Percentiles rank a stretch among this genome's conserved stretches.
These are phyloP conservation scores for Andricus curvator DNA, from an alignment of 2,888 invertebrate species.

Conservation along the genomic window DNA sequence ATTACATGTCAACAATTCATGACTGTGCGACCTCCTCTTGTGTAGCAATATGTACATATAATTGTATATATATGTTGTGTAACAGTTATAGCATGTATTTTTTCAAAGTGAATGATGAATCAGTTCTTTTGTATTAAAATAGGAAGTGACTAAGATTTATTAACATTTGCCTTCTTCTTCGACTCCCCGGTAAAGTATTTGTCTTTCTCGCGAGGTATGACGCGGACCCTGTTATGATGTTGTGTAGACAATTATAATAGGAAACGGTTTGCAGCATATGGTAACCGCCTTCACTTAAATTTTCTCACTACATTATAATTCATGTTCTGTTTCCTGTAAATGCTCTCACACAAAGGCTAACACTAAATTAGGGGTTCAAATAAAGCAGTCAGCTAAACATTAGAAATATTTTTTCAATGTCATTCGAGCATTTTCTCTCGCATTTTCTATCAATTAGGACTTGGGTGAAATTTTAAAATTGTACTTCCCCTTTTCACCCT, in stretches of 20 bases:
- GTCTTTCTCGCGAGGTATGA: not conserved
- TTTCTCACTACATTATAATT: not conserved
- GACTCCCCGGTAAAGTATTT: not conserved
- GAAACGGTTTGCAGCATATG: not conserved
- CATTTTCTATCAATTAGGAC: no score
- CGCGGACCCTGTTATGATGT: not conserved
- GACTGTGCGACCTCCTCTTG: constrained; percentile 1
- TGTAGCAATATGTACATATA: not conserved
- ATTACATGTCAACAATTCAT: not conserved
- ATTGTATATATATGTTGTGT: not conserved
- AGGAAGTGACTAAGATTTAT: not conserved
- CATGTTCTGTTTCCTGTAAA: not conserved
- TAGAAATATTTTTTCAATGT: no score
- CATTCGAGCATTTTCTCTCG: no score
- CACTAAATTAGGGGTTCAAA: not conserved
- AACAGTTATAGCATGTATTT: not conserved
- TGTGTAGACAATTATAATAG: not conserved
- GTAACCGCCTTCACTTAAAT: not conserved
- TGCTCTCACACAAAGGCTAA: not conserved
- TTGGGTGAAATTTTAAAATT: no score
- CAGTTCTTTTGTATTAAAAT: not conserved
- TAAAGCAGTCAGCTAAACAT: no score
- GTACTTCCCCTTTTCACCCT: no score
- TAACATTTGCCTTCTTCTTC: not conserved
- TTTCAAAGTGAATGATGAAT: not conserved